Base-by-base conservation (phyloP, 2,888 invertebrate genomes). In the Stramonita haemastoma region DNA sequence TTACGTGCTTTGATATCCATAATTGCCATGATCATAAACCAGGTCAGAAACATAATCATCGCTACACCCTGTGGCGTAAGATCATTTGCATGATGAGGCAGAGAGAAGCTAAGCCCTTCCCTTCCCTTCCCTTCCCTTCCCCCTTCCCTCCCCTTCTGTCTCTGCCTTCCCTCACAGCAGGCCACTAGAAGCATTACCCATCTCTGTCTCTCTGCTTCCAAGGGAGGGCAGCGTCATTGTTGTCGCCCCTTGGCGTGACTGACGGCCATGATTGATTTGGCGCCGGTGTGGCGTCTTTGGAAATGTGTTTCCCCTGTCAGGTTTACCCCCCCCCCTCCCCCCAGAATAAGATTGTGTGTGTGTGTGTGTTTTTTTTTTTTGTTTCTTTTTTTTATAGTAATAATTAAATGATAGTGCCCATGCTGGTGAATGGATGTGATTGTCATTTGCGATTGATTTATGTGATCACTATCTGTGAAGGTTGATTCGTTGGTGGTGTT, bases 211-310 rank as follows among this genome's bases (percentile, higher is more conserved):
- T 19, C 22, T 5, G 66, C 66, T 66, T 66, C 66, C 66, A 66
- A 26, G 66, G 66, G 66, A 17, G 66, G 26, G 66, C 19, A 66
- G 66, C 66, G 66, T 26, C 66, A 66, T 66, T 66, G 66, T 66
- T 66, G 66, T 66, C 66, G 66, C 26, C 66, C 66, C 22, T 66
- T 19, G 66, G 22, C 22, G 66, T 17, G 66, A 22, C 66, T 66
- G 66, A 66, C 66, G 66, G 66, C 66, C 66, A 66, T 66, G 66
- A 66, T 66, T 66, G 66, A 66, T 66, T 66, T 66, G 66, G 66
- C 66, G 66, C 66, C 66, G 66, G 22, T 66, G 66, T 66, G 66
- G 66, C 66, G 66, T 6, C 22, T 26, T 66, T 22, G 66, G 46
- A 46, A 66, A 26, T 66, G 19, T 17, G 22, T 46, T 26, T 66